Conservation (phyloP, 2,888 invertebrate genomes). For the Belgica antarctica region DNA sequence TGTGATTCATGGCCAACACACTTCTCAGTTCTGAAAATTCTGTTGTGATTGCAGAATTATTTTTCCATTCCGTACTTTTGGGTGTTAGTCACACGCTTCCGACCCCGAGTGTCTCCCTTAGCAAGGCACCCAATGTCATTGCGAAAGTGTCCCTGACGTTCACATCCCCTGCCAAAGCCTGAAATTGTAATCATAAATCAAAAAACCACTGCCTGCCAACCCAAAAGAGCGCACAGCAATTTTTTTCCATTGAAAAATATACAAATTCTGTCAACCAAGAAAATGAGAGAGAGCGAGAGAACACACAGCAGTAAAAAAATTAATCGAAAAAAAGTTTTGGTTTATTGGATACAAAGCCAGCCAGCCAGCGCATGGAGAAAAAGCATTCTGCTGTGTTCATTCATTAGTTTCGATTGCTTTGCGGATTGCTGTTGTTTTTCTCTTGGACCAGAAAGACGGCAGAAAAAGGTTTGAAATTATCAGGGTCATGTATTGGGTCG, state of each 20-base stretch:
- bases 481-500: conserved; percentile 16
- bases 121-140: neutral
- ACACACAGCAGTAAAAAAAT: conserved; percentile 26
- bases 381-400: conserved; percentile 5
- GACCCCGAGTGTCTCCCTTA: neutral
- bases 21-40: conserved; percentile 19
- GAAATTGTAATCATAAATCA: conserved; percentile 42
- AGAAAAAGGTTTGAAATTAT: neutral
- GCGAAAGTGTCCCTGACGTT: neutral
- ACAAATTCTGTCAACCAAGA: conserved; percentile 38
- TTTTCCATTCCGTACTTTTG: no score
- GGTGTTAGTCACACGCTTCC: no score
- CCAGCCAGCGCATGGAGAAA: neutral
- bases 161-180: neutral
- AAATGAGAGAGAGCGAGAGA: conserved; percentile 20
- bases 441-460: neutral
- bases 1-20: conserved; percentile 37
- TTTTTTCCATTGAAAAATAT: conserved; percentile 36
- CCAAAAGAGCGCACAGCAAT: conserved; percentile 14
- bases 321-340: conserved; percentile 23
- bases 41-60: conserved; percentile 39
- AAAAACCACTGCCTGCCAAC: conserved; percentile 36
- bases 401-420: conserved; percentile 14
- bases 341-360: conserved; percentile 10
- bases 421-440: neutral